These are phyloP conservation scores for Dinoponera quadriceps DNA, from an alignment of 1,140 invertebrate genomes.

Conservation along the genomic window DNA sequence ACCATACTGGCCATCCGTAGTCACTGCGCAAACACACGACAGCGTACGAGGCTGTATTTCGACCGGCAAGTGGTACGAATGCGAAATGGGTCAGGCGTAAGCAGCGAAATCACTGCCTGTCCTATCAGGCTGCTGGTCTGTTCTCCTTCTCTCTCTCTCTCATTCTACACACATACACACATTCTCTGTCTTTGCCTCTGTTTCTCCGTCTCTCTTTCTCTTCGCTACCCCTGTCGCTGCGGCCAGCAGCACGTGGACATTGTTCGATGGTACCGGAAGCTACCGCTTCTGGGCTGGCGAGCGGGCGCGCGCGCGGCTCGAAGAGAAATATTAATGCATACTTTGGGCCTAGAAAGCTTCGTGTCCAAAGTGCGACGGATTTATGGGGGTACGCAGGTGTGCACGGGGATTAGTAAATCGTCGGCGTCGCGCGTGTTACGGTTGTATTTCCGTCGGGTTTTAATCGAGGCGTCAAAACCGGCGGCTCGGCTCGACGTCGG, in stretches of 20 bases:
- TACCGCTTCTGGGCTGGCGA: conserved; percentile 26
- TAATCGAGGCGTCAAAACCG: conserved; percentile 32
- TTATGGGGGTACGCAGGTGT: conserved; percentile 57
- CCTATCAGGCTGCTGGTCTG: conserved; percentile 16
- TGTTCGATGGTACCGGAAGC: conserved; percentile 57
- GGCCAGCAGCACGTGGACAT: conserved; percentile 36
- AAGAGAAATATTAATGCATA: conserved; percentile 60
- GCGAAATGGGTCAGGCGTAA: conserved; percentile 75
- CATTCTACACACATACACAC: neutral
- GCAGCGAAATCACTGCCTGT: conserved; percentile 66
- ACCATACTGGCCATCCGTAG: conserved; percentile 55
- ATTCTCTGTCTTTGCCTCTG: conserved; percentile 8
- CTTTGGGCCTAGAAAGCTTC: conserved; percentile 54
- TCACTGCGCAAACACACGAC: conserved; percentile 57
- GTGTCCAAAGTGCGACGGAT: conserved; percentile 52
- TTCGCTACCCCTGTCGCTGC: neutral
- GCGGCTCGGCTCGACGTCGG: too few species aligned
- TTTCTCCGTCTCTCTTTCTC: neutral
- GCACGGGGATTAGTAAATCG: conserved; percentile 58
- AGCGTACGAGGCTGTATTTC: conserved; percentile 50
- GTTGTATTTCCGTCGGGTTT: conserved; percentile 22
- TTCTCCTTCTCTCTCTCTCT: conserved; percentile 1
- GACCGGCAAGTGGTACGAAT: conserved; percentile 68
- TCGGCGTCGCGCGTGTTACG: conserved; percentile 10
- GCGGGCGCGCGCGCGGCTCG: neutral